Evolutionary conservation across 2,888 invertebrate genomes (phyloP).

Genomic region (Argyresthia goedartella): DNA sequence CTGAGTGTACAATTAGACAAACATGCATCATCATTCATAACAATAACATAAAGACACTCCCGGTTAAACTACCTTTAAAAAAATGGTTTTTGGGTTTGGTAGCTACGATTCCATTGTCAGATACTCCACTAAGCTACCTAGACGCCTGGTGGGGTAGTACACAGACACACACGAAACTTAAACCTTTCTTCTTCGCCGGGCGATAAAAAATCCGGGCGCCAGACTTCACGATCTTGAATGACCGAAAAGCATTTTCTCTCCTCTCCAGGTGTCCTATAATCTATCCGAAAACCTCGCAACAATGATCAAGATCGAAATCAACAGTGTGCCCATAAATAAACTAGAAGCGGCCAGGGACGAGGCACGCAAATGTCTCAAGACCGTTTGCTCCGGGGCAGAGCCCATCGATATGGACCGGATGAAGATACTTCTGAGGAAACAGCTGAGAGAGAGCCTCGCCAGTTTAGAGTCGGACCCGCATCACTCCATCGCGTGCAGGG

Average conservation of each 20-base stretch:
- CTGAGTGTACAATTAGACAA: too few relatives aligned
- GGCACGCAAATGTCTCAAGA: constrained; percentile 42
- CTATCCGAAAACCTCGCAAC: constrained; percentile 81
- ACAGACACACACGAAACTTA: too few relatives aligned
- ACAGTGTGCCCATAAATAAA: constrained; percentile 81
- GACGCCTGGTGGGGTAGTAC: too few relatives aligned
- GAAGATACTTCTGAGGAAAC: constrained; percentile 78
- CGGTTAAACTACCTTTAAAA: too few relatives aligned
- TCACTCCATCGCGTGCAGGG: constrained; percentile 79
- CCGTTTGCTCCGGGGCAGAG: constrained; percentile 39
- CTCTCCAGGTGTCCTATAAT: constrained; percentile 74
- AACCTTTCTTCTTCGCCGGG: too few relatives aligned
- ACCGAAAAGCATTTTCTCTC: neutral
- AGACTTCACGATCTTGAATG: too few relatives aligned
- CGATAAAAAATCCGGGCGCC: too few relatives aligned
- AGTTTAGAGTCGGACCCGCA: constrained; percentile 84
- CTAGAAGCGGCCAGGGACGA: constrained; percentile 72
- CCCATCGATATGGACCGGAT: constrained; percentile 83
- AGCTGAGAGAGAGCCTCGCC: constrained; percentile 76
- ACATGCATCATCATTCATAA: too few relatives aligned
- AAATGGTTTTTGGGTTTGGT: too few relatives aligned
- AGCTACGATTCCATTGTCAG: too few relatives aligned
- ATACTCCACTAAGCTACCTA: too few relatives aligned
- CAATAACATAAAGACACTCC: too few relatives aligned
- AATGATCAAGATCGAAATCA: constrained; percentile 77